Percentiles rank a stretch among this genome's conserved stretches.
These are phyloP conservation scores for Chloroceryle amazona DNA, from an alignment of 2,797 vertebrate genomes.

Conservation along the genomic window DNA sequence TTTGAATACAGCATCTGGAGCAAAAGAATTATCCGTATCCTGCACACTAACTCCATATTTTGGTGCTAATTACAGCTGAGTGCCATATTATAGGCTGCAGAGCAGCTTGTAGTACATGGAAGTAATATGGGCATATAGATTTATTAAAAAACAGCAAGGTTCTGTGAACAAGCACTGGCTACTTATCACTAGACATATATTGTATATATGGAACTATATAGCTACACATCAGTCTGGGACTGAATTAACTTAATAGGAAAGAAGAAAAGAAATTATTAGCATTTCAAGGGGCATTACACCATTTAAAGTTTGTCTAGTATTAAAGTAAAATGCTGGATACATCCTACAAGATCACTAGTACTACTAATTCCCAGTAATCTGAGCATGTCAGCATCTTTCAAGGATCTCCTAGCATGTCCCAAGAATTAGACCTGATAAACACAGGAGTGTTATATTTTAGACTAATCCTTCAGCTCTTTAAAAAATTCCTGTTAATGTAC, in stretches of 20 bases:
- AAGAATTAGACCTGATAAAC: not conserved
- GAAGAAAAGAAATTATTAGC: not conserved
- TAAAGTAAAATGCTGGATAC: not conserved
- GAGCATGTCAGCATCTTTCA: not conserved
- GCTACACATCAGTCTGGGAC: constrained; percentile 71
- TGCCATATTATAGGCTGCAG: constrained; percentile 34
- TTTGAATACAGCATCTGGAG: constrained; percentile 92
- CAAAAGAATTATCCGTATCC: constrained; percentile 86
- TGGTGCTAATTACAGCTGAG: constrained; percentile 84
- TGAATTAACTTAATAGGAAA: constrained; percentile 56
- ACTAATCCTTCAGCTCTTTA: not conserved
- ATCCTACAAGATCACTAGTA: not conserved
- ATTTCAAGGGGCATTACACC: not conserved
- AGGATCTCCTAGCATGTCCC: not conserved
- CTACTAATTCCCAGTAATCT: not conserved
- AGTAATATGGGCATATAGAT: not conserved
- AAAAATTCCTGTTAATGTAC: not conserved
- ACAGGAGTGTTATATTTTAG: not conserved
- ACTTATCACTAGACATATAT: constrained; percentile 13
- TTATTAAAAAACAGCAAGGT: constrained; percentile 43
- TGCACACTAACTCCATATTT: constrained; percentile 90
- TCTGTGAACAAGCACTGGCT: constrained; percentile 73
- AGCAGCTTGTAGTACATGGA: not conserved
- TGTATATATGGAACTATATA: constrained; percentile 12
- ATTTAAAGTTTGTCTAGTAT: not conserved